Conservation (phyloP, 1,140 invertebrate genomes). For the Arion vulgaris region DNA sequence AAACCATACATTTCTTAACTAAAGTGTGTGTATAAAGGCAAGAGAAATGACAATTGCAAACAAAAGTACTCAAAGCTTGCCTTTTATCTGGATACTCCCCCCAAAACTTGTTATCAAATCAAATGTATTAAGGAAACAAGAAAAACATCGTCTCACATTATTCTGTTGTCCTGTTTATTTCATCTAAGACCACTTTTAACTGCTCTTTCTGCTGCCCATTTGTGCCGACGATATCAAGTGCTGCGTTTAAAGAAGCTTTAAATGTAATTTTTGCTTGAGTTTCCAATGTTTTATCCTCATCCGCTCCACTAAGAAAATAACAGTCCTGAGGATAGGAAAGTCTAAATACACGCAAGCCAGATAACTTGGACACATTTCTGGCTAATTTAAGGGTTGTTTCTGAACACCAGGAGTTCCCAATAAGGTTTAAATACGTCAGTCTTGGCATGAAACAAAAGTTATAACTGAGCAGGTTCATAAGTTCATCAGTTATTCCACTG, state of each 20-base stretch:
- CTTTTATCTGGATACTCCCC: not conserved
- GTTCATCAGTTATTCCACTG: slow-evolving; percentile 39
- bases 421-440: slow-evolving; percentile 48
- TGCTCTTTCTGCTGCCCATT: slow-evolving; percentile 10
- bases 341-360: slow-evolving; percentile 38
- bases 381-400: slow-evolving; percentile 30
- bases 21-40: too few species aligned
- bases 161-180: not conserved
- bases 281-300: slow-evolving; percentile 19
- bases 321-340: slow-evolving; percentile 46
- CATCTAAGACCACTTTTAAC: slow-evolving; percentile 4
- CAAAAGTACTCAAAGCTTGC: not conserved
- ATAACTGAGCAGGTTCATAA: slow-evolving; percentile 25
- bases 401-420: slow-evolving; percentile 38
- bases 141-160: not conserved
- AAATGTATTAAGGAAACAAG: not conserved
- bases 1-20: too few species aligned
- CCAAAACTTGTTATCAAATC: not conserved
- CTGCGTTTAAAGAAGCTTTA: not conserved
- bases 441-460: slow-evolving; percentile 35
- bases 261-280: not conserved
- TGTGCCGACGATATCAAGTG: not conserved
- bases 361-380: slow-evolving; percentile 28
- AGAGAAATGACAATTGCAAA: not conserved
- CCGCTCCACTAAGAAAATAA: slow-evolving; percentile 30